Conservation (phyloP, 1,140 invertebrate genomes). For the Ylistrum balloti region DNA sequence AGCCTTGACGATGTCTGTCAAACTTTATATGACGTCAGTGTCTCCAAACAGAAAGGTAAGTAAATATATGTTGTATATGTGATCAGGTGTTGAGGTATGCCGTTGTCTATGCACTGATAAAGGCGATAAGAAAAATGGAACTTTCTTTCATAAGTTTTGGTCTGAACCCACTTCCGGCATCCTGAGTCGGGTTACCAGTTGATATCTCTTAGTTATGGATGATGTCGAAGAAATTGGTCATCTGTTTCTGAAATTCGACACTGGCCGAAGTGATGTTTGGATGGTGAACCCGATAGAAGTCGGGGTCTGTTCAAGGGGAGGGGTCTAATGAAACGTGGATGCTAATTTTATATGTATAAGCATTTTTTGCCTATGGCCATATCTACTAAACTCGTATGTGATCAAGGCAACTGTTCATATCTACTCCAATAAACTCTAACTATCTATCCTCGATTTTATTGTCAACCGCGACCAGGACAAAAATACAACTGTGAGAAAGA, state of each 20-base stretch:
- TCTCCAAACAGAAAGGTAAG: neutral
- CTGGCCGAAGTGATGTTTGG: neutral
- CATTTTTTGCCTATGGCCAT: too few relatives aligned
- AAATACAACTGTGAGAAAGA: too few relatives aligned
- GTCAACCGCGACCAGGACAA: too few relatives aligned
- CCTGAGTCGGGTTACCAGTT: neutral
- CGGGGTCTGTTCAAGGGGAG: neutral
- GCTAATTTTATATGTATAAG: too few relatives aligned
- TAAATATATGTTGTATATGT: neutral
- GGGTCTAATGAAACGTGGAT: neutral
- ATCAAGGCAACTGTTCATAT: too few relatives aligned
- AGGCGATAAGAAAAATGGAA: neutral
- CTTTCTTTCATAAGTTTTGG: neutral
- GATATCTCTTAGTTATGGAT: neutral
- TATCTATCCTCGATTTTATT: too few relatives aligned
- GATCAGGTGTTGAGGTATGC: neutral
- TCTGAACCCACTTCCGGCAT: neutral
- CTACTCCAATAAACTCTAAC: too few relatives aligned
- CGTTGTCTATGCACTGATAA: neutral
- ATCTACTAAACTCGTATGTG: too few relatives aligned
- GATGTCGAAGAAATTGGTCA: too few relatives aligned
- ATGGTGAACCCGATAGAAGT: neutral
- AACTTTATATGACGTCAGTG: neutral
- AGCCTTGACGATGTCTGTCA: neutral
- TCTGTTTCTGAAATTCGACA: neutral